Conservation (phyloP, 2,888 invertebrate species). For the Anarsia innoxiella region DNA sequence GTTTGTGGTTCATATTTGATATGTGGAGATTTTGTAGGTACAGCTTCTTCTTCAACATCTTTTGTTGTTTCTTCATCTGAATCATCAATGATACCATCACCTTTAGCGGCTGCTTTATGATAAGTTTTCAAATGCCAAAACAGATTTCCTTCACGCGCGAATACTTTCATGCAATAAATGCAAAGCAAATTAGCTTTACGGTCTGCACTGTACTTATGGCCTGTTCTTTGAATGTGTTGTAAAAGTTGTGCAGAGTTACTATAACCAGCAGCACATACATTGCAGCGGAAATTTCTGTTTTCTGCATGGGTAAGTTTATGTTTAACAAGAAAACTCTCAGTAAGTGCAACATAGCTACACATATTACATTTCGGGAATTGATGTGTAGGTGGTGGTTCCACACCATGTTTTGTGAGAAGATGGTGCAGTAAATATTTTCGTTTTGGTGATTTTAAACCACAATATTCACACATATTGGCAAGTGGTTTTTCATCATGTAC, state of each 20-base stretch:
- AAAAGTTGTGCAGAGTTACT: conserved; percentile 49
- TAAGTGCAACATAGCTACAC: conserved; percentile 85
- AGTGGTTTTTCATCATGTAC: conserved; percentile 87
- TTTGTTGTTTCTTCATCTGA: conserved; percentile 57
- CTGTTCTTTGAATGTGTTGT: conserved; percentile 73
- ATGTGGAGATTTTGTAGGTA: conserved; percentile 19
- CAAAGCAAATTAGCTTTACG: conserved; percentile 74
- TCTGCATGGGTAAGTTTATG: conserved; percentile 80
- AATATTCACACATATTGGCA: conserved; percentile 86
- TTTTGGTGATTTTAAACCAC: conserved; percentile 85
- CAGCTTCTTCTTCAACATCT: conserved; percentile 16
- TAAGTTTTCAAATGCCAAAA: conserved; percentile 81
- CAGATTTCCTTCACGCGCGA: conserved; percentile 80
- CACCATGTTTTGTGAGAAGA: conserved; percentile 85
- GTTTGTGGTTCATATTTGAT: conserved; percentile 48
- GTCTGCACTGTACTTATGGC: conserved; percentile 63
- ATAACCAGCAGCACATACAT: conserved; percentile 74
- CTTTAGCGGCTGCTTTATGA: conserved; percentile 78
- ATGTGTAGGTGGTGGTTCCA: conserved; percentile 81
- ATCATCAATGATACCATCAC: conserved; percentile 79
- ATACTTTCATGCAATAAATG: conserved; percentile 84
- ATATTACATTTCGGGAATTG: conserved; percentile 86
- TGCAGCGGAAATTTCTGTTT: conserved; percentile 62
- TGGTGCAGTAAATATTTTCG: conserved; percentile 86
- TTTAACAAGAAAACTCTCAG: conserved; percentile 79